phyloP scores from a whole-genome alignment of 2,797 vertebrate species.

The Myiothlypis coronata region DNA sequence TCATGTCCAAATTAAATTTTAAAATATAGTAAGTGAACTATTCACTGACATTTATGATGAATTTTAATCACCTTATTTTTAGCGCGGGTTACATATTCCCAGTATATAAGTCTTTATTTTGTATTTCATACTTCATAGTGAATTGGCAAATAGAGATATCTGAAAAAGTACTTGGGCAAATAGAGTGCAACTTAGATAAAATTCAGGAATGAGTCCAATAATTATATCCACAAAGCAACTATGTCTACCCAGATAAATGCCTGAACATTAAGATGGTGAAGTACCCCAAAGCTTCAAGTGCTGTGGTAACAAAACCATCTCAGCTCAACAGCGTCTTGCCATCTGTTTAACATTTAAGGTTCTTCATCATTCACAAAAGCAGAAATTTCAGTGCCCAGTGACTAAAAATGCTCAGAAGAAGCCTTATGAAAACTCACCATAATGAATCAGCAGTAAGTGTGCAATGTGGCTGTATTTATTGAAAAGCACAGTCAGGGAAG shows the following conservation, averaged over 20 bases:
- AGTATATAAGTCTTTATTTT: not conserved
- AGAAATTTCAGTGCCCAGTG: not conserved
- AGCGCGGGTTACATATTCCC: not conserved
- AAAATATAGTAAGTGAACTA: not conserved
- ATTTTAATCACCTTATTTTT: not conserved
- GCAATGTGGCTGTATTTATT: not conserved
- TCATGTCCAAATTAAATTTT: not conserved
- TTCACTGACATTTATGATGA: not conserved
- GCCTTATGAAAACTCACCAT: not conserved
- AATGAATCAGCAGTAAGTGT: not conserved
- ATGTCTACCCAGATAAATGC: not conserved
- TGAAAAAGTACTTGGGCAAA: not conserved
- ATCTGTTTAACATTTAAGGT: not conserved
- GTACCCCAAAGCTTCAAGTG: not conserved
- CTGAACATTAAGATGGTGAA: not conserved
- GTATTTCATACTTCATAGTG: not conserved
- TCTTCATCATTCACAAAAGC: not conserved
- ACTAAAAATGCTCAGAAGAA: not conserved
- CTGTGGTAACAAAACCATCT: not conserved
- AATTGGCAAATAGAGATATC: not conserved
- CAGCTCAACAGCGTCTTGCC: not conserved
- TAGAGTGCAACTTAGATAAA: not conserved
- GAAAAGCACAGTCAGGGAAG: not conserved
- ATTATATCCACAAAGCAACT: not conserved
- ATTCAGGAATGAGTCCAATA: not conserved